Base-by-base conservation (phyloP, 1,140 invertebrate genomes). In the Scaptomyza pallida region DNA sequence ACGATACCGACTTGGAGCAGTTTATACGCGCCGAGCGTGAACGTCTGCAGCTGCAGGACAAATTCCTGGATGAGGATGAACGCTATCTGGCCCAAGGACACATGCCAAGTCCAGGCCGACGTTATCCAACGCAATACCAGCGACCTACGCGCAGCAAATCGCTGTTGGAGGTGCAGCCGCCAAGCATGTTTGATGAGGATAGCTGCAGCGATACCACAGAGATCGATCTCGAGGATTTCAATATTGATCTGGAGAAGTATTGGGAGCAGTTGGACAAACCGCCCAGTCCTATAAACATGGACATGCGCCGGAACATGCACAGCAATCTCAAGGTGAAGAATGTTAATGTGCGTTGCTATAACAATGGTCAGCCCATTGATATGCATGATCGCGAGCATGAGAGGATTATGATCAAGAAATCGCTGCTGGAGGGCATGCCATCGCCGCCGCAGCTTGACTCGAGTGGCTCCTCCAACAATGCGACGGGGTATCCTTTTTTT, bases 181-280 rank as follows among this genome's bases (percentile, higher is more conserved):
- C 90, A 0, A 83, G 50, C n/a, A 72, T 82, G 10, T 91, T 74
- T 26, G 91, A 91, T 52, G 91, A 91, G 41, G 90, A 91, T 55
- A 90, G 89, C 30, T 90, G 88, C 60, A 91, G 89, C 6, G 90
- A 91, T 17, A 90, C 90, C 15, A 91, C 91, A 0, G 90, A 91
- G 72, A 88, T 91, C 19, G 91, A 91, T 30, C 57, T 91, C 26
- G 89, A 91, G 61, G 91, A 91, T 41, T 91, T 91, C 16, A 91
- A 91, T 65, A 89, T 91, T 19, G 91, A 91, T 43, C 74, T 91
- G 52, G 90, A 90, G 41, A 91, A 91, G 62, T 91, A 91, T 62
- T 91, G 90, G 89, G 90, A 91, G 48, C 89, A 91, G 62, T 69
- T 91, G 47, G 90, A 91, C 62, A 91, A 91, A 30, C 89, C 90